Percentiles rank a stretch among this genome's conserved stretches.
Evolutionary conservation across 35 echinoderm and acorn worm genomes (phyloP).

Genomic region (Heliocidaris tuberculata): DNA sequence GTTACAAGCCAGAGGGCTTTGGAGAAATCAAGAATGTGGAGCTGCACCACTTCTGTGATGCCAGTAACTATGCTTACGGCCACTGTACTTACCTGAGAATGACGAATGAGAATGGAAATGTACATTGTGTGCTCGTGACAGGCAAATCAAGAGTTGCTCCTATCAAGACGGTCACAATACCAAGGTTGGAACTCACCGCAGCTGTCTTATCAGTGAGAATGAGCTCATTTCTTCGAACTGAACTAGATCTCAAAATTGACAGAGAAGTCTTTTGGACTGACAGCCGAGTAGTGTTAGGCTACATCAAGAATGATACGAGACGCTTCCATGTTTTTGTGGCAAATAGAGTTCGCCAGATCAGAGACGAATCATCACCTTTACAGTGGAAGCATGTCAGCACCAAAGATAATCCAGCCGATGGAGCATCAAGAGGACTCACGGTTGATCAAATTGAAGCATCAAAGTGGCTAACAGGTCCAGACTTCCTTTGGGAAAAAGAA

Average conservation of each 20-base stretch:
- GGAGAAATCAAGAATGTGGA: slow-evolving; percentile 22
- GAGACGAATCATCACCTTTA: slow-evolving; percentile 18
- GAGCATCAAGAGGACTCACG: slow-evolving; percentile 58
- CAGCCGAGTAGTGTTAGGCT: slow-evolving; percentile 57
- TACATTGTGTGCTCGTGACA: slow-evolving; percentile 49
- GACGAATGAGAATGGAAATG: neutral
- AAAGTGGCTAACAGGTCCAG: slow-evolving; percentile 74
- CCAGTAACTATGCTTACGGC: slow-evolving; percentile 53
- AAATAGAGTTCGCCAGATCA: slow-evolving; percentile 68
- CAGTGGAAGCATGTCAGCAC: slow-evolving; percentile 63
- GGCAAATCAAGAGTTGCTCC: slow-evolving; percentile 61
- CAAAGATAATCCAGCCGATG: slow-evolving; percentile 64
- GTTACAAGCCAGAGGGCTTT: slow-evolving; percentile 59
- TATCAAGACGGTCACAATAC: slow-evolving; percentile 65
- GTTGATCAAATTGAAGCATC: slow-evolving; percentile 51
- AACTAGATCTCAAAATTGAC: neutral
- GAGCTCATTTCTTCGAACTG: slow-evolving; percentile 43
- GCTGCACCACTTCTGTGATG: slow-evolving; percentile 66
- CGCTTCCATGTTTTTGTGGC: slow-evolving; percentile 73
- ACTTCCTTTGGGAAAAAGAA: slow-evolving; percentile 60
- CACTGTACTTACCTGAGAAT: slow-evolving; percentile 31
- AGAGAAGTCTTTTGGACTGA: slow-evolving; percentile 53
- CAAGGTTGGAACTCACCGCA: slow-evolving; percentile 65
- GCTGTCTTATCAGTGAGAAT: slow-evolving; percentile 49
- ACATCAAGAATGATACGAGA: slow-evolving; percentile 59